Evolutionary conservation across 2,113 vertebrate genomes (phyloP).

Genomic region (Osmerus eperlanus): DNA sequence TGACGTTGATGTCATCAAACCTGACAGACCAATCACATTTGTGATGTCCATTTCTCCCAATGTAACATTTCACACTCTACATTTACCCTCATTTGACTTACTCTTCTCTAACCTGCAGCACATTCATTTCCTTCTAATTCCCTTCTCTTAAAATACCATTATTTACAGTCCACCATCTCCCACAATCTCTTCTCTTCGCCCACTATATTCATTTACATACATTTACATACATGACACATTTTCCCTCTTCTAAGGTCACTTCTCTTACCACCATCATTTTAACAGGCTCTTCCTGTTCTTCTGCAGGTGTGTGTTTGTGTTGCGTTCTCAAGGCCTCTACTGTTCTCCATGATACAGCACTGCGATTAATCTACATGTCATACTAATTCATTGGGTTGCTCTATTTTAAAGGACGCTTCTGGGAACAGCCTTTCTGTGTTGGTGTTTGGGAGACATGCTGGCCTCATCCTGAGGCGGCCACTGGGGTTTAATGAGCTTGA

Average conservation of each 20-base stretch:
- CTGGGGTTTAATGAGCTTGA: conserved; percentile 80
- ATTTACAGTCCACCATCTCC: conserved; percentile 42
- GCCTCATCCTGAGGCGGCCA: conserved; percentile 82
- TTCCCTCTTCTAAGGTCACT: conserved; percentile 36
- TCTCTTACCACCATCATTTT: conserved; percentile 41
- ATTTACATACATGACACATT: conserved; percentile 27
- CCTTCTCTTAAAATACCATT: conserved; percentile 46
- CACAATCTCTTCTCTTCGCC: conserved; percentile 10
- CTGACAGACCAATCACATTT: neutral
- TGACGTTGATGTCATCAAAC: neutral
- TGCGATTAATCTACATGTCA: conserved; percentile 25
- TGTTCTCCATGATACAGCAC: conserved; percentile 36
- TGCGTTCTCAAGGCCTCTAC: neutral
- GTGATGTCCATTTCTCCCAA: conserved; percentile 5
- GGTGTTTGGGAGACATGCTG: conserved; percentile 57
- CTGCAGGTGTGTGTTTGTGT: too few relatives aligned
- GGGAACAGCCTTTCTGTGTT: conserved; percentile 59
- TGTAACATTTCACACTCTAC: conserved; percentile 21
- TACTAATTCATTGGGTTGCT: conserved; percentile 50
- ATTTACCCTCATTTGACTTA: conserved; percentile 35
- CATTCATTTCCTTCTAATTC: conserved; percentile 55
- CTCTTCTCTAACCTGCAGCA: conserved; percentile 32
- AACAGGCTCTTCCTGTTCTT: neutral
- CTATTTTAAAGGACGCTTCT: conserved; percentile 59
- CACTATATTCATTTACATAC: conserved; percentile 18